Evolutionary conservation across 2,113 vertebrate genomes (phyloP), one percentile per base, ranked within the genome.

Genomic region (Eretmochelys imbricata): DNA sequence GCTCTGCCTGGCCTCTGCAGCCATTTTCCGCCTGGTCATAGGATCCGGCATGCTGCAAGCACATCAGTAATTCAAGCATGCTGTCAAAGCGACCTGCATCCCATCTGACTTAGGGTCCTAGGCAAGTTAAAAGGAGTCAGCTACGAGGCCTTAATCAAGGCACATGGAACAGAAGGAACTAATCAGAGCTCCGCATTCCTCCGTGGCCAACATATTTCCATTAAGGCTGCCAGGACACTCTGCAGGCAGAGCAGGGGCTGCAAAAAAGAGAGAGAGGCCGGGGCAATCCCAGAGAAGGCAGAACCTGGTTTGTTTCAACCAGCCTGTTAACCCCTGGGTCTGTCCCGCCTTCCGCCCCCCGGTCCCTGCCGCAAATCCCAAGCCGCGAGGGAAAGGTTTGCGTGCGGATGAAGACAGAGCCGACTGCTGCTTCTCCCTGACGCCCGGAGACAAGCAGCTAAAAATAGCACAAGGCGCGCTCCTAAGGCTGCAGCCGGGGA

Each of bases 371-470:
- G 35, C 48, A 53, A 48, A 50, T 51, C 72, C 35, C 51, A 57
- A 51, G 75, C 83, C n/a, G 89, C 49, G 6, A 69, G 82, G n/a
- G 82, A 54, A 25, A n/a, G 53, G 57, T 80, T 48, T 46, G 55
- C 75, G 80, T 55, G 53, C 75, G 49, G 35, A 78, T 81, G n/a
- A 46, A 59, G 69, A 38, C 54, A 35, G 29, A 85, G 80, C 82
- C 48, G 57, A 82, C 79, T 75, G 65, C 76, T 84, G 46, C 46
- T 42, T 80, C 62, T 50, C 89, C 84, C 46, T 69, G 53, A 69
- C 31, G 89, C 89, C 89, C 79, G 57, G 89, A 91, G 89, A 85
- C 76, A 59, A 55, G 69, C 17, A 59, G 29, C 89, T 91, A 91
- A 85, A 91, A 91, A 91, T 91, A 91, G 89, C 83, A 46, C 51